Evolutionary conservation across 2,888 invertebrate genomes (phyloP), one percentile per base, ranked within the genome.

Genomic region (Apamea anceps): DNA sequence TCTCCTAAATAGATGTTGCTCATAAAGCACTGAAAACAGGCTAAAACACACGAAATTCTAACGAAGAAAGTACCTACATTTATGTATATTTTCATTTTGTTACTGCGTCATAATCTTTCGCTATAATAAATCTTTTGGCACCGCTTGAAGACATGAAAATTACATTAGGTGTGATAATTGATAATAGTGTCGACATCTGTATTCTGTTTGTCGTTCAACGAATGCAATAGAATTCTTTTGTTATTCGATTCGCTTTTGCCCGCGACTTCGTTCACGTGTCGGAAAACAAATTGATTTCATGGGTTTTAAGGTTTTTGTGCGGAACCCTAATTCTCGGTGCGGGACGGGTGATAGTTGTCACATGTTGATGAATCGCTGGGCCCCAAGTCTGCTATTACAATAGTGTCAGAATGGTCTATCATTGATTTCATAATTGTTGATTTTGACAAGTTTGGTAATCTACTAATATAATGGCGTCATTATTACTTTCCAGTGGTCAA

Each of bases 1-100:
- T 25, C 71, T 71, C 67, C 68, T 75, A 63, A 79, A 81, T 73
- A 80, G 48, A 85, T 72, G 72, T 68, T 77, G 75, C 72, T 84
- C 76, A 72, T 71, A 71, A 37, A 75, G 15, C 68, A 32, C 48
- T 32, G 57, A 78, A 82, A 75, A 42, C 54, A 42, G 1, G 54
- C 32, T 72, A 62, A 73, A 79, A 67, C 15, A 76, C 57, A 63
- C 32, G 15, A 37, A 48, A 42, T 37, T 86, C 60, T 86, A 18
- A 51, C 73, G 15, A 67, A 74, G 63, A 73, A 63, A 42, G 21
- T 28, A 45, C 68, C 25, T 45, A 57, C 13, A n/a, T 66, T 72
- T n/a, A n/a, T n/a, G 12, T 37, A 37, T 18, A 25, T 18, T 60
- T 70, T 32, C n/a, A 45, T 82, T 63, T 25, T 28, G 10, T 28